phyloP scores from a whole-genome alignment of 1,140 invertebrate species.

The Pectinophora gossypiella region DNA sequence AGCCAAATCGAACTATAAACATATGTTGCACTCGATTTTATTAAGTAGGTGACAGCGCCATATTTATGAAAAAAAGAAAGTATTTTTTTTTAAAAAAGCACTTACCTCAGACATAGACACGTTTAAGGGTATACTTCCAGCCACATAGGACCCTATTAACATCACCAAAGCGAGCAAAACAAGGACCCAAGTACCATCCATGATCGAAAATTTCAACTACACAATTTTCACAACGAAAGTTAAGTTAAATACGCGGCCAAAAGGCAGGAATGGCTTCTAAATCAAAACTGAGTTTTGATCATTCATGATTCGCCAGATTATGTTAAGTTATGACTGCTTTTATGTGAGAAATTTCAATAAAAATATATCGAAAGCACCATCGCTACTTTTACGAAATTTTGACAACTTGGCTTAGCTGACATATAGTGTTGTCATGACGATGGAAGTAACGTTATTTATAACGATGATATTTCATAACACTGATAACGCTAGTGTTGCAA shows the following conservation, averaged over 20 bases:
- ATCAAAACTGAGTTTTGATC: not conserved
- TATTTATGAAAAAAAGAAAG: not conserved
- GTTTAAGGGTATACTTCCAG: conserved; percentile 94
- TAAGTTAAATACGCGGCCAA: not conserved
- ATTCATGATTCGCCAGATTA: not conserved
- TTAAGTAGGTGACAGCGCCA: not conserved
- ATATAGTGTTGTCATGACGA: not conserved
- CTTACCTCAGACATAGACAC: conserved; percentile 95
- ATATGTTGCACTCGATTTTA: not conserved
- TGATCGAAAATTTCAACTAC: conserved; percentile 59
- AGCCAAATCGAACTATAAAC: too few species aligned
- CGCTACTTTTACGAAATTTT: not conserved
- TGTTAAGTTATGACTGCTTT: not conserved
- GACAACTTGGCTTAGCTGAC: not conserved
- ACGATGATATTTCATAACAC: too few species aligned
- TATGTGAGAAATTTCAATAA: not conserved
- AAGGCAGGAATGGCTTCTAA: not conserved
- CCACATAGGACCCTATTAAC: conserved; percentile 95
- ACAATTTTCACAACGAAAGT: not conserved
- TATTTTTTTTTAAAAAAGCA: not conserved
- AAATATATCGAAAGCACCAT: not conserved
- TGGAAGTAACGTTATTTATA: too few species aligned
- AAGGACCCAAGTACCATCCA: conserved; percentile 90
- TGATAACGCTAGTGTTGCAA: too few species aligned
- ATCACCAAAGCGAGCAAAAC: conserved; percentile 91